Percentiles rank a stretch among this genome's conserved stretches.
Evolutionary conservation across 2,797 vertebrate species (phyloP).

Genomic region (Aplochiton taeniatus): DNA sequence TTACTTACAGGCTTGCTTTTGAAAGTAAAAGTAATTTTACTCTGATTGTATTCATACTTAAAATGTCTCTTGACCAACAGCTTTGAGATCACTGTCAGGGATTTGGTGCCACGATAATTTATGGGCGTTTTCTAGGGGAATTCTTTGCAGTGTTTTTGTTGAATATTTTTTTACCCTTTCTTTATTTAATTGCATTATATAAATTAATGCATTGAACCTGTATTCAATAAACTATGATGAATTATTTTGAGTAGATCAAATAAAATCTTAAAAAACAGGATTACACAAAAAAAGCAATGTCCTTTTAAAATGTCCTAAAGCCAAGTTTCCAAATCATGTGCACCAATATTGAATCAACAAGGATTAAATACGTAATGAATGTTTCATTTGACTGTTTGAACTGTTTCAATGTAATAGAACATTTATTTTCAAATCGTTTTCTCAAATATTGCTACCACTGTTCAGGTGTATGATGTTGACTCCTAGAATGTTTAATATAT

Average conservation of each 20-base stretch:
- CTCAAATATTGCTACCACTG: no score
- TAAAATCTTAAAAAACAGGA: conserved; percentile 57
- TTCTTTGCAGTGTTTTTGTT: no score
- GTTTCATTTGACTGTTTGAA: conserved; percentile 18
- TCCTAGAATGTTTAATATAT: no score
- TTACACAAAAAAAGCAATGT: conserved; percentile 47
- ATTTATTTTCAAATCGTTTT: not conserved
- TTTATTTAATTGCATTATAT: conserved; percentile 58
- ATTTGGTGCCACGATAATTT: conserved; percentile 8
- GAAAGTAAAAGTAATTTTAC: no score
- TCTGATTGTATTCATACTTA: no score
- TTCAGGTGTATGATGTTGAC: no score
- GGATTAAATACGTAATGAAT: conserved; percentile 44
- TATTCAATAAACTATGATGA: conserved; percentile 50
- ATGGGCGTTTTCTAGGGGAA: conserved; percentile 8
- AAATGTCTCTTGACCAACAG: no score
- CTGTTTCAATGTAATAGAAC: not conserved
- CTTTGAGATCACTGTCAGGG: not conserved
- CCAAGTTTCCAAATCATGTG: conserved; percentile 42
- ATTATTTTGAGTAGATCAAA: conserved; percentile 64
- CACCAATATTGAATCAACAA: conserved; percentile 22
- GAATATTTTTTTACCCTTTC: no score
- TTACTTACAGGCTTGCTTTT: no score
- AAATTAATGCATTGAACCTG: conserved; percentile 57
- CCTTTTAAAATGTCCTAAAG: conserved; percentile 27